Percentiles rank a stretch among this genome's conserved stretches.
These are phyloP conservation scores for Motacilla tschutschensis DNA, from an alignment of 2,113 vertebrate genomes.

Conservation along the genomic window DNA sequence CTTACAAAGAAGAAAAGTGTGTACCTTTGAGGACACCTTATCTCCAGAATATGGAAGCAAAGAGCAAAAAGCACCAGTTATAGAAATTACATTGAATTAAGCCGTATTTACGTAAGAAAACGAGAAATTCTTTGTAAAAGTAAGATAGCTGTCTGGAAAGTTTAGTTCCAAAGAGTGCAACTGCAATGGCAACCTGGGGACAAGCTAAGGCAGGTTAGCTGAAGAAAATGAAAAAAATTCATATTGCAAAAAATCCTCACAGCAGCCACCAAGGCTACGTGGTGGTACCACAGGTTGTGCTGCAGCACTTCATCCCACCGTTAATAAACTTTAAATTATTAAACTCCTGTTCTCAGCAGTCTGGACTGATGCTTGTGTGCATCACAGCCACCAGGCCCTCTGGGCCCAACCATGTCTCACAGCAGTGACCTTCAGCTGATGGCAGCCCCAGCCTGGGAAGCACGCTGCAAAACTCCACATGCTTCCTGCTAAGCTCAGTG, in stretches of 20 bases:
- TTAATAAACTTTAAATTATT: not conserved
- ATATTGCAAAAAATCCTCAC: not conserved
- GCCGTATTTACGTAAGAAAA: not conserved
- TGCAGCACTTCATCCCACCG: not conserved
- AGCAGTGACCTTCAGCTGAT: not conserved
- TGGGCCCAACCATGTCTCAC: not conserved
- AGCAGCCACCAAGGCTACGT: not conserved
- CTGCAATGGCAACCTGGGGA: not conserved
- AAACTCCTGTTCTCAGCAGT: not conserved
- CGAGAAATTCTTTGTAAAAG: not conserved
- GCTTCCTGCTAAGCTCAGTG: not conserved
- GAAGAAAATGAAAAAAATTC: accelerated
- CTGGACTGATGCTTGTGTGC: not conserved
- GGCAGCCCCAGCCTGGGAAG: not conserved
- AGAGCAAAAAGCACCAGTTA: not conserved
- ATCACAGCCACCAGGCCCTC: not conserved
- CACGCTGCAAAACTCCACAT: not conserved
- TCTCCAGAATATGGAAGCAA: not conserved
- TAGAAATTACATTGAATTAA: not conserved
- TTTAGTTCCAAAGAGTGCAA: not conserved
- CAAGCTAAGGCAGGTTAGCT: not conserved
- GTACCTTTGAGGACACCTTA: not conserved
- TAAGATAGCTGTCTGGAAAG: not conserved
- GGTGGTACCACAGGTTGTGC: not conserved
- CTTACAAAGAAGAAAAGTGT: not conserved